Evolutionary conservation across 2,797 vertebrate genomes (phyloP), one percentile per base, ranked within the genome.

Genomic region (Scarus forsteni): DNA sequence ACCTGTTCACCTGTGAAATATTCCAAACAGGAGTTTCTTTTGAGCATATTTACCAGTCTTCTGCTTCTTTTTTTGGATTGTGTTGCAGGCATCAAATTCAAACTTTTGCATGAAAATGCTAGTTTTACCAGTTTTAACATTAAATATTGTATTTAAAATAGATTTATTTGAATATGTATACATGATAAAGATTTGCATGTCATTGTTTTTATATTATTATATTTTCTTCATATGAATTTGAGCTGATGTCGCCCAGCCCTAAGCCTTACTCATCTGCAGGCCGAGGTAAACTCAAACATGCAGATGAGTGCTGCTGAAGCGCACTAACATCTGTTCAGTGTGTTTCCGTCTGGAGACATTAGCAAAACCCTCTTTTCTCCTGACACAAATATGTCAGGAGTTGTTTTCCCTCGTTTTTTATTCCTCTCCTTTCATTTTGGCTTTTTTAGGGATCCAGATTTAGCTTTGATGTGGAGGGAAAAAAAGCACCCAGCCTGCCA

Each of bases 391-490:
- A 54, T 78, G 65, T 66, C 49, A 55, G 1, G 42, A 75, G 65
- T 67, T 81, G 44, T 75, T 82, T 79, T 77, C 39, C 50, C 36
- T 75, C 14, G 13, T 63, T 77, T 74, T 27, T 60, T 36, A 45
- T 75, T 34, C 66, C 1, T 70, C 39, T 52, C n/a, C 50, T 65
- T 75, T 83, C 65, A 75, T 66, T 81, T 36, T n/a, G 7, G 40
- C 38, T 63, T 65, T 67, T 65, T 65, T 14, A 15, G 19, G 14
- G 13, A 51, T 79, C 65, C 80, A 83, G 59, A 74, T 85, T 85
- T 76, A 65, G 75, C 80, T 88, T 86, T 86, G 84, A 88, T 81
- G 83, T 77, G 43, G 43, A 73, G 52, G 64, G 5, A 27, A 51
- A 65, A 58, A 73, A 64, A 48, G 56, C 65, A 63, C 61, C 36